Evolutionary conservation across 2,888 invertebrate genomes (phyloP).

Genomic region (Carterocephalus palaemon): DNA sequence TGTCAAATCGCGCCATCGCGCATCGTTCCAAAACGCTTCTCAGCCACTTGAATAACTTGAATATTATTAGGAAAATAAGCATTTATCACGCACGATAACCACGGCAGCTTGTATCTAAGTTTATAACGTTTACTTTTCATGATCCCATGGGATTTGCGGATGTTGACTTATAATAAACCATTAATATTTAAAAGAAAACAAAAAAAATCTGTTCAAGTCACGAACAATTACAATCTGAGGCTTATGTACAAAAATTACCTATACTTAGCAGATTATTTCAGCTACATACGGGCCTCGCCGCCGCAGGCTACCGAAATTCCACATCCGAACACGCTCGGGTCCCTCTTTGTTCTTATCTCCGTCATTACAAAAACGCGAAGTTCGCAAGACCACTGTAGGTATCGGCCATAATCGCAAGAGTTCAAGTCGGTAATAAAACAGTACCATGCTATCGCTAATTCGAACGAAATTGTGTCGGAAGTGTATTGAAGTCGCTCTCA

Average conservation of each 20-base stretch:
- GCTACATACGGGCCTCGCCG: slow-evolving; percentile 46
- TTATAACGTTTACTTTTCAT: slow-evolving; percentile 31
- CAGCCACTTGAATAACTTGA: slow-evolving; percentile 14
- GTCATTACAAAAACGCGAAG: slow-evolving; percentile 40
- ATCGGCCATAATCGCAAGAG: slow-evolving; percentile 13
- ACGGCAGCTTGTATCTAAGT: slow-evolving; percentile 44
- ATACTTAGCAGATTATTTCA: slow-evolving; percentile 28
- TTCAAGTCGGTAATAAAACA: slow-evolving; percentile 22
- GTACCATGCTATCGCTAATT: slow-evolving; percentile 27
- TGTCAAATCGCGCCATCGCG: slow-evolving; percentile 52
- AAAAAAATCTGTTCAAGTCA: background rate
- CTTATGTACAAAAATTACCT: slow-evolving; percentile 12
- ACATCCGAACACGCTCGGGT: slow-evolving; percentile 40
- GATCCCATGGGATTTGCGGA: slow-evolving; percentile 30
- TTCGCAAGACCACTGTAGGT: slow-evolving; percentile 13
- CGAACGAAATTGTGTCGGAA: slow-evolving; percentile 48
- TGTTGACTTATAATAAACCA: slow-evolving; percentile 28
- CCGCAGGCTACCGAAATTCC: slow-evolving; percentile 71
- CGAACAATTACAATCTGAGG: too few species aligned
- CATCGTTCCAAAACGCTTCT: slow-evolving; percentile 39
- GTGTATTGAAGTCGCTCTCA: slow-evolving; percentile 43
- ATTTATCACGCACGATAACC: slow-evolving; percentile 51
- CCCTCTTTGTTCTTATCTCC: slow-evolving; percentile 38
- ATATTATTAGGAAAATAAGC: slow-evolving; percentile 43
- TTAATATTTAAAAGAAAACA: slow-evolving; percentile 29